Evolutionary conservation across 2,113 vertebrate species (phyloP).

Genomic region (Zosterops hypoxanthus): DNA sequence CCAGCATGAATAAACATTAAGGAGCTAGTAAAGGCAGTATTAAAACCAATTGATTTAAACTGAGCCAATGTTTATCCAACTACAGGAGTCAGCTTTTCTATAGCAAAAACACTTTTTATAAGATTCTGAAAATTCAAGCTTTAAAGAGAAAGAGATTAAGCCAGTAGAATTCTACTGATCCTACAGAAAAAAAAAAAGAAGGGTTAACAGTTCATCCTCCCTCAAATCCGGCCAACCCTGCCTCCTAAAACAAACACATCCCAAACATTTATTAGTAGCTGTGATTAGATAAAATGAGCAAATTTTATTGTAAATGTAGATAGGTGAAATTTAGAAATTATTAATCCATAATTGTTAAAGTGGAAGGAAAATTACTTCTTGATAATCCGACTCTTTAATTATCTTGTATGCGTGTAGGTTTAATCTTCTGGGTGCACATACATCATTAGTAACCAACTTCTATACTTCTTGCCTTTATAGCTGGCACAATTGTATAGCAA

Average conservation of each 20-base stretch:
- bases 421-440: background rate
- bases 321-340: background rate
- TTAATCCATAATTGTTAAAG: background rate
- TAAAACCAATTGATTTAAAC: background rate
- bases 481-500: background rate
- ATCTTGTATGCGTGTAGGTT: background rate
- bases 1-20: conserved; percentile 10
- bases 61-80: background rate
- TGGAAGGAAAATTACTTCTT: background rate
- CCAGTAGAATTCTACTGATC: background rate
- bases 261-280: background rate
- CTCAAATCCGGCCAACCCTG: background rate
- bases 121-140: background rate
- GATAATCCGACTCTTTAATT: background rate
- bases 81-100: background rate
- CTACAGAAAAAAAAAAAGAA: background rate
- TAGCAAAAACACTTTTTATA: background rate
- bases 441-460: background rate
- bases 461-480: background rate
- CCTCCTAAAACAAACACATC: background rate
- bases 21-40: background rate
- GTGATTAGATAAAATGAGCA: background rate
- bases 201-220: background rate
- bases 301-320: background rate
- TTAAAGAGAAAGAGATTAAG: background rate